A percentile compares a stretch with the other conserved stretches of the same genome.
These are phyloP conservation scores for Neostethus bicornis DNA, from an alignment of 2,797 vertebrate species.

Conservation along the genomic window DNA sequence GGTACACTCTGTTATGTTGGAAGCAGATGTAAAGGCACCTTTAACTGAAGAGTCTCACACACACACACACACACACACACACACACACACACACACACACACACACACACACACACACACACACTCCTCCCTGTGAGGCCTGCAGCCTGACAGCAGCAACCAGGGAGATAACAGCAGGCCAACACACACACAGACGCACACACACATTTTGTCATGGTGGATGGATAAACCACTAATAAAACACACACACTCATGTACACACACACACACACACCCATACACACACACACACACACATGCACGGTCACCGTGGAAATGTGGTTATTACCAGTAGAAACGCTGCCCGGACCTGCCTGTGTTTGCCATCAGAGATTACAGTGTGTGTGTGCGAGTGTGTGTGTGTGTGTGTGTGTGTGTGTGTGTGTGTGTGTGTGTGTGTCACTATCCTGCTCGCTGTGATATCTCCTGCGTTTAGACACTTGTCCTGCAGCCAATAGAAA, in stretches of 20 bases:
- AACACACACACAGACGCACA: slow-evolving; percentile 50
- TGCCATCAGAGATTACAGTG: slow-evolving; percentile 75
- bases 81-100: slow-evolving; percentile 25
- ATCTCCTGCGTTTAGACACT: slow-evolving; percentile 59
- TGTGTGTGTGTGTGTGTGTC: slow-evolving; percentile 52
- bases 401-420: slow-evolving; percentile 25
- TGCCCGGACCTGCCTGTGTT: slow-evolving; percentile 70
- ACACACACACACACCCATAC: slow-evolving; percentile 39
- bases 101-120: slow-evolving; percentile 26
- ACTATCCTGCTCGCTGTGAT: slow-evolving; percentile 69
- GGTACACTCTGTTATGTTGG: too few species aligned
- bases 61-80: slow-evolving; percentile 25
- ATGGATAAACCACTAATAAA: slow-evolving; percentile 62
- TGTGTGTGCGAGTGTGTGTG: slow-evolving; percentile 53
- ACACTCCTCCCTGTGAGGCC: slow-evolving; percentile 50
- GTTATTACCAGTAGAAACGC: slow-evolving; percentile 69
- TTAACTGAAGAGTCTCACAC: slow-evolving; percentile 49
- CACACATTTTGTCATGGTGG: slow-evolving; percentile 65
- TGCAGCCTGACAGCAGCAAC: slow-evolving; percentile 73
- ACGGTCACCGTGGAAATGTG: slow-evolving; percentile 62
- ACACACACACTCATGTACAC: slow-evolving; percentile 36
- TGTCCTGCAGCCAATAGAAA: slow-evolving; percentile 35
- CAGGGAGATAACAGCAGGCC: slow-evolving; percentile 71
- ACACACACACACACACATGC: slow-evolving; percentile 22
- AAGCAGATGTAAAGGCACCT: too few species aligned